Base-by-base conservation (phyloP, 2,888 invertebrate genomes). In the Drepana falcataria region DNA sequence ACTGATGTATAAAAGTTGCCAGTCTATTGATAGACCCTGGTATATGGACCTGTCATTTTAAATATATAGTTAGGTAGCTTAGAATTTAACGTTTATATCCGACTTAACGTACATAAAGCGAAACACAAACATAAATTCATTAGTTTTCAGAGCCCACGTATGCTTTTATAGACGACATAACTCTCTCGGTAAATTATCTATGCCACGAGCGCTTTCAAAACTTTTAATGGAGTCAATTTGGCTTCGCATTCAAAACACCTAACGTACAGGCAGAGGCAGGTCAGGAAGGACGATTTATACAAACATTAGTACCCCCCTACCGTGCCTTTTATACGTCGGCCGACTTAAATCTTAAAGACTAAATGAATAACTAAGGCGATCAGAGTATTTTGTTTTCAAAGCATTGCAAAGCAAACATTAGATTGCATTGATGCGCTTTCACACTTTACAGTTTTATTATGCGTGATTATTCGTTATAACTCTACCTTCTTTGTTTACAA, bases 221-320 rank as follows among this genome's bases (percentile, higher is more conserved):
- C 83, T 89, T 90, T 89, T 90, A 90, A 90, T 90, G 90, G 88
- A 88, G 85, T 87, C 88, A 88, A 88, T 90, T 88, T 87, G 81
- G 85, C 81, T 72, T 78, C 83, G 82, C 82, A 86, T 87, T 88
- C 86, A 88, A 89, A 89, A 87, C 83, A 85, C 77, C 81, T 76
- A 79, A 81, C 78, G 76, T 78, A 69, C 70, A 70, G 73, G 71
- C 69, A 68, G 73, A 69, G 71, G 71, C 69, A 73, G 73, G 69
- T 68, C 76, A 80, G 79, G 79, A 81, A 82, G 77, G 74, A 78
- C 82, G 81, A 83, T 83, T 82, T 83, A 83, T 83, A 80, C 73
- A 83, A 83, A 83, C 82, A 83, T 83, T 80, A 82, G 75, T 74
- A 75, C 21, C 21, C 21, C 21, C 21, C 21, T 21, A 21, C 69